Base-by-base conservation (phyloP, 2,797 vertebrate species). In the Pogoniulus pusillus region DNA sequence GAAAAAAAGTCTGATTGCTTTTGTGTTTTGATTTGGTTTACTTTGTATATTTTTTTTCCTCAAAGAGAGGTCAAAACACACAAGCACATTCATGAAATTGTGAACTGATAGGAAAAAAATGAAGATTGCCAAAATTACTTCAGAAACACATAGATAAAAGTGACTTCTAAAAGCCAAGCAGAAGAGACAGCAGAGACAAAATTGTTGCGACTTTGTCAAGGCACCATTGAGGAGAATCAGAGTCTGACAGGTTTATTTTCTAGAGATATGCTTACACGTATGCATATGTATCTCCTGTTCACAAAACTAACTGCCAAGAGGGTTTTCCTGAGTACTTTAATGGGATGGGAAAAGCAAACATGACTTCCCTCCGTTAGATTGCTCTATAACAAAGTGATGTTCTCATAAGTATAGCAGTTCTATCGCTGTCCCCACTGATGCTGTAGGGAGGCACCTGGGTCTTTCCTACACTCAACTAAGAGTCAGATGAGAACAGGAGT, bases 161-260 rank as follows among this genome's bases (percentile, higher is more conserved):
- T 59, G 8, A 23, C 7, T 17, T 59, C 34, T 29, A 19, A 54
- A 66, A 87, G 43, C 1, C 5, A 32, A 8, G 3, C 19, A 57
- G 53, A 58, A 49, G 14, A 16, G 10, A 39, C 5, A 18, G 10
- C 6, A 75, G 18, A 24, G 60, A 37, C 12, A 59, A 79, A 74
- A 3, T 8, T 66, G 37, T 7, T 11, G 1, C 9, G 24, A 5
- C 16, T 7, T 24, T 16, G 7, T 23, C 30, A 32, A 4, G 3
- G 7, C 2, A 1, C 6, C 43, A 18, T 10, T 24, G 19, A 45
- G 13, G 30, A 27, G 7, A 49, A 39, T 32, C 9, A 49, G 14
- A 3, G 18, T 58, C 34, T 4, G 5, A 32, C 7, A 29, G 15
- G 32, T 73, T 66, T 60, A n/a, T 37, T 43, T 75, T 37, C 54